These are phyloP conservation scores for Drosophila mimetica DNA, from an alignment of 2,888 invertebrate genomes.

Conservation along the genomic window DNA sequence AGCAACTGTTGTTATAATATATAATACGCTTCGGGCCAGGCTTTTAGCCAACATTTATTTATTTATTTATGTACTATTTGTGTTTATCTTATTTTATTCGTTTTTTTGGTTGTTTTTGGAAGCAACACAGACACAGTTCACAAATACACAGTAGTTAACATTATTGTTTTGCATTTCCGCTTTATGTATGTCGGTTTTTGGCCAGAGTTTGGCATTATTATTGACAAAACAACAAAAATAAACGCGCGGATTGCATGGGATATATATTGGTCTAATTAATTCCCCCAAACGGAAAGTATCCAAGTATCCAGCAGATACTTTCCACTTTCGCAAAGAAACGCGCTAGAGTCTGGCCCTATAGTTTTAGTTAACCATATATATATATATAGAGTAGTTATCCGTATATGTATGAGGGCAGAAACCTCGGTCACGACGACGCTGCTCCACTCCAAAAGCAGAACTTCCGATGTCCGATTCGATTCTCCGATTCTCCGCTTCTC, in stretches of 20 bases:
- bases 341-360: slow-evolving; percentile 24
- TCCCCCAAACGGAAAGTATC: slow-evolving; percentile 53
- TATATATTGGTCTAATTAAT: slow-evolving; percentile 50
- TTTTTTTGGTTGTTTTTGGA: slow-evolving; percentile 48
- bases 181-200: slow-evolving; percentile 57
- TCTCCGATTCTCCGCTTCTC: slow-evolving; percentile 13
- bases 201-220: slow-evolving; percentile 47
- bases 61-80: slow-evolving; percentile 36
- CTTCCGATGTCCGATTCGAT: slow-evolving; percentile 72
- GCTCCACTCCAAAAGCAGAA: slow-evolving; percentile 62
- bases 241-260: slow-evolving; percentile 60
- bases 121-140: slow-evolving; percentile 51
- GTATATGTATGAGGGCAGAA: slow-evolving; percentile 54
- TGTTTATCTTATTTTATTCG: slow-evolving; percentile 38
- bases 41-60: slow-evolving; percentile 66
- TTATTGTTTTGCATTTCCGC: slow-evolving; percentile 70
- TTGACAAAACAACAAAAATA: slow-evolving; percentile 76
- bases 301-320: slow-evolving; percentile 65
- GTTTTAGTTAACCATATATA: slow-evolving; percentile 21
- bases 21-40: slow-evolving; percentile 56
- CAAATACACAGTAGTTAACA: slow-evolving; percentile 34
- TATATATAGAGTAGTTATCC: slow-evolving; percentile 31
- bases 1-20: slow-evolving; percentile 44
- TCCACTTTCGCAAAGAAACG: slow-evolving; percentile 69
- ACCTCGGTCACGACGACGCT: slow-evolving; percentile 65